These are phyloP conservation scores for cattle (Bos taurus) DNA, from an alignment of 2,113 vertebrate species.

Conservation along the genomic window DNA sequence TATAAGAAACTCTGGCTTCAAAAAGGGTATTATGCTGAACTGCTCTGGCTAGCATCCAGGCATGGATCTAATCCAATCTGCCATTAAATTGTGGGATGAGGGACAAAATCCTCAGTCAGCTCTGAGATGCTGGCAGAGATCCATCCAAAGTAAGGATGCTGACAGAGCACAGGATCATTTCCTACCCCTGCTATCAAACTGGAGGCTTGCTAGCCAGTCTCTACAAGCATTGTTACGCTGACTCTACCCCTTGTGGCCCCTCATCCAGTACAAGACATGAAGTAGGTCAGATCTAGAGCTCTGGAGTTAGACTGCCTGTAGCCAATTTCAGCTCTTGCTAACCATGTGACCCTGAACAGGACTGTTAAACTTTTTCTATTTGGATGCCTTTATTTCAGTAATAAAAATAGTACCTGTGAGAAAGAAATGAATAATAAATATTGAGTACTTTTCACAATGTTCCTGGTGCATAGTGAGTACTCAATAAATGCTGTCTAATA, in stretches of 20 bases:
- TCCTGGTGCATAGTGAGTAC: not conserved
- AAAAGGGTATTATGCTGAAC: not conserved
- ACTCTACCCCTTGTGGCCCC: not conserved
- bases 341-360: not conserved
- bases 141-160: not conserved
- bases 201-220: not conserved
- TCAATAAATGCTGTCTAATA: not conserved
- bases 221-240: fast-evolving
- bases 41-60: not conserved
- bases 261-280: not conserved
- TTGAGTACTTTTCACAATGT: not conserved
- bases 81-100: not conserved
- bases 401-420: not conserved
- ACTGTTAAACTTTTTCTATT: not conserved
- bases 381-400: not conserved
- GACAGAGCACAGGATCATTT: not conserved
- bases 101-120: not conserved
- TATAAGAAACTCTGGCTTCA: not conserved
- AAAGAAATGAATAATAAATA: not conserved
- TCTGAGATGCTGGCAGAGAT: not conserved
- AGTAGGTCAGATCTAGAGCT: not conserved
- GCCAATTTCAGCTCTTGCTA: not conserved
- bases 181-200: not conserved
- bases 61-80: not conserved
- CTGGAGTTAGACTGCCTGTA: not conserved